These are phyloP conservation scores for Coboldia fuscipes DNA, from an alignment of 1,140 invertebrate genomes.

Conservation along the genomic window DNA sequence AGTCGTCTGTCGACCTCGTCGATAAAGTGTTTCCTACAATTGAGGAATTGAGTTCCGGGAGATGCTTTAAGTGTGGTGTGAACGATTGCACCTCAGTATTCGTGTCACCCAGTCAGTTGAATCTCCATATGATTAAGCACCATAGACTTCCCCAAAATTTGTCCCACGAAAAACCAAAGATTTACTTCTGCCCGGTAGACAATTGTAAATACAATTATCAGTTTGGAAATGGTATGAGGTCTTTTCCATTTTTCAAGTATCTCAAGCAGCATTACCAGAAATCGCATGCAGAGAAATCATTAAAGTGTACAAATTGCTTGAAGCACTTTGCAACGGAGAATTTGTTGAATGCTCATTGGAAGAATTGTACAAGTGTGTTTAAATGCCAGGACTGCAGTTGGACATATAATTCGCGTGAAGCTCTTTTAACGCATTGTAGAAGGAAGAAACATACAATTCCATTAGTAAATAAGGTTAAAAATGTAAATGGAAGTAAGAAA, in stretches of 20 bases:
- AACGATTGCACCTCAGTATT: too few species aligned
- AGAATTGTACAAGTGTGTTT: slow-evolving; percentile 27
- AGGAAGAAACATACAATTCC: slow-evolving; percentile 24
- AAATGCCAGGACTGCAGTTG: slow-evolving; percentile 26
- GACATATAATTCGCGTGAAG: slow-evolving; percentile 28
- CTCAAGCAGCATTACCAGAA: slow-evolving; percentile 35
- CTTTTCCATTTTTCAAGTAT: slow-evolving; percentile 15
- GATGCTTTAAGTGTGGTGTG: too few species aligned
- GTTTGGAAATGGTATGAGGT: slow-evolving; percentile 3
- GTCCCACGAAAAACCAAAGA: neutral
- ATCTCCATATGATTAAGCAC: neutral
- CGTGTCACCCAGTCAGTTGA: too few species aligned
- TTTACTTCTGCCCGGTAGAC: slow-evolving; percentile 14
- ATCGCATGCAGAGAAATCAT: slow-evolving; percentile 31
- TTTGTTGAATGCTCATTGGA: slow-evolving; percentile 22
- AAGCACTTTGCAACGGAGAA: slow-evolving; percentile 31
- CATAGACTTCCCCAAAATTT: neutral
- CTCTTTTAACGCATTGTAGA: slow-evolving; percentile 31
- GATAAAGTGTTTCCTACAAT: too few species aligned
- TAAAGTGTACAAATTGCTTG: slow-evolving; percentile 25
- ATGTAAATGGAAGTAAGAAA: neutral
- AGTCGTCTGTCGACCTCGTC: too few species aligned
- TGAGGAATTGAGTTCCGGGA: too few species aligned
- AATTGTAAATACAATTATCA: slow-evolving; percentile 11
- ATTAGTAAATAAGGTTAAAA: neutral